These are phyloP conservation scores for Nezara viridula DNA, from an alignment of 2,888 invertebrate genomes.

Conservation along the genomic window DNA sequence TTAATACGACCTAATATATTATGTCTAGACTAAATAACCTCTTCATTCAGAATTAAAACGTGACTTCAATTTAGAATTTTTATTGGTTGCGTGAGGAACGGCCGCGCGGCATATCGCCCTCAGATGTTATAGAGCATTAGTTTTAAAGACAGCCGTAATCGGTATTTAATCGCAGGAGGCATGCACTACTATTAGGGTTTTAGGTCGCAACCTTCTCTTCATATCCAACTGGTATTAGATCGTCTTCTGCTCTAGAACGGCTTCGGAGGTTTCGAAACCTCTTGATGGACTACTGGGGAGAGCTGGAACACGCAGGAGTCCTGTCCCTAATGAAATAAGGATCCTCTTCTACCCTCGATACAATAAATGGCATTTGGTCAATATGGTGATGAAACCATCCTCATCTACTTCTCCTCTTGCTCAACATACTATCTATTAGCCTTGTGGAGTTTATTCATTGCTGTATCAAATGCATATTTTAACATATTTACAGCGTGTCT, in stretches of 20 bases:
- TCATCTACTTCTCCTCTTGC: not conserved
- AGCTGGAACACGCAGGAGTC: conserved; percentile 24
- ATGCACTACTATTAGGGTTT: not conserved
- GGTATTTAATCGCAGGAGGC: not conserved
- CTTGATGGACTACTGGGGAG: too few species aligned
- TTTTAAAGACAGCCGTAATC: conserved; percentile 8
- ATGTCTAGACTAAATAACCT: not conserved
- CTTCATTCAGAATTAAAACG: not conserved
- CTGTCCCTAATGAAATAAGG: not conserved
- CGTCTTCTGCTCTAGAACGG: conserved; percentile 1
- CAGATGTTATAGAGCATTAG: not conserved
- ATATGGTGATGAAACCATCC: not conserved
- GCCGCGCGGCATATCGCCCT: too few species aligned
- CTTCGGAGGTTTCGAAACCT: not conserved
- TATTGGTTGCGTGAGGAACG: not conserved
- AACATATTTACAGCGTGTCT: not conserved
- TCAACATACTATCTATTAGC: not conserved
- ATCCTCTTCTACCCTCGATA: not conserved
- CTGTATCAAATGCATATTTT: not conserved
- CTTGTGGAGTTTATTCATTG: not conserved
- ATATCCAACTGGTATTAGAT: not conserved
- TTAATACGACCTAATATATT: not conserved
- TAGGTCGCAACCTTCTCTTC: not conserved
- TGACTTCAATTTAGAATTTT: not conserved
- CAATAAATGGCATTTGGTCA: not conserved